Base-by-base conservation (phyloP, 2,113 vertebrate species). In the Chionodraco myersi region DNA sequence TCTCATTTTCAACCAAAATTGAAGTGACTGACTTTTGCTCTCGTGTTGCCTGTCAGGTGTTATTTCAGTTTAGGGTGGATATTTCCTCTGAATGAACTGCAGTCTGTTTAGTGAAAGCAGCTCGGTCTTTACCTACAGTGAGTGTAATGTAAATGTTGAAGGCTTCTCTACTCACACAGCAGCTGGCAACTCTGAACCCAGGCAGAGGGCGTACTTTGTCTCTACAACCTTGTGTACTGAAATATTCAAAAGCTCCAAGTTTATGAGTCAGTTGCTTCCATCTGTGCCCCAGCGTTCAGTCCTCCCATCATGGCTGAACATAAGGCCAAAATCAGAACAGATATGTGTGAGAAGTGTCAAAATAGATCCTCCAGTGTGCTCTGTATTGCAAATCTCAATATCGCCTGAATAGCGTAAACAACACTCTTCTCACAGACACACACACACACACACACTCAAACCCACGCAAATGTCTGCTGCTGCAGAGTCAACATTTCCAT, bases 191-290 rank as follows among this genome's bases (percentile, higher is more conserved):
- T 83, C 64, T 80, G 71, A 86, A 83, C 23, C 41, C 21, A 48
- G 77, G 71, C 73, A 86, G 72, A 84, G 65, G 80, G 83, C 54
- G 2, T 59, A 83, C 81, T 90, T 86, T 90, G 83, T 88, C 70
- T 86, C 79, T 71, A 78, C 72, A 80, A 71, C 73, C 62, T 77
- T 63, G 51, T 73, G 77, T 26, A n/a, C 80, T 91, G 83, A 89
- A 91, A 91, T 93, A 93, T 92, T 91, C 85, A 92, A 72, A 79
- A 79, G 82, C 74, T 86, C 56, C 54, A 75, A 75, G 79, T 88
- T 91, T 82, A 87, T 84, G 80, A 90, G 85, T 87, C 87, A 84
- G 78, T 88, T 66, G 72, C 72, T 77, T 72, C 86, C 90, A 92
- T 92, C 90, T 92, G 92, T 82, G 87, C 79, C 84, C 85, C 65